Conservation (phyloP, 2,888 invertebrate species). For the Pollenia griseotomentosa region DNA sequence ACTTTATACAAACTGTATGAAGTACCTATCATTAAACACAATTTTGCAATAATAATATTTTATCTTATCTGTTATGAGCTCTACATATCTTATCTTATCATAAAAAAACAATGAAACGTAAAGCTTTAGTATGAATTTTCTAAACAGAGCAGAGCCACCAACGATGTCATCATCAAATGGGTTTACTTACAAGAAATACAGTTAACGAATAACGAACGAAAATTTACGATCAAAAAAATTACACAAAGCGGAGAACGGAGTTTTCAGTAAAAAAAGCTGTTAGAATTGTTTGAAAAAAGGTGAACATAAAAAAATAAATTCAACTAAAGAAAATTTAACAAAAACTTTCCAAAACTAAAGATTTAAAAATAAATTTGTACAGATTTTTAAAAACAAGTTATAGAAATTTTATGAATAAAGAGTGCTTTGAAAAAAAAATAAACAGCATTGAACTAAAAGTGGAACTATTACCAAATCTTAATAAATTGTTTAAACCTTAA, state of each 20-base stretch:
- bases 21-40: background rate
- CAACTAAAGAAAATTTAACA: background rate
- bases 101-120: slow-evolving; percentile 44
- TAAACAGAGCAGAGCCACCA: slow-evolving; percentile 24
- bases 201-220: slow-evolving; percentile 69
- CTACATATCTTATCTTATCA: slow-evolving; percentile 69
- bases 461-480: background rate
- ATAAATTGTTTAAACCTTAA: too few species aligned
- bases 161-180: slow-evolving; percentile 61
- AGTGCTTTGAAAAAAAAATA: background rate
- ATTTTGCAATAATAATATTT: slow-evolving; percentile 54
- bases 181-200: slow-evolving; percentile 49
- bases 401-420: background rate
- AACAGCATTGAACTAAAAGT: background rate
- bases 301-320: slow-evolving; percentile 1
- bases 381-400: background rate
- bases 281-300: slow-evolving; percentile 3
- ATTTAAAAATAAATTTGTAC: background rate
- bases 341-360: background rate
- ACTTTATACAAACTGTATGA: background rate
- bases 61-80: slow-evolving; percentile 60
- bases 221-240: slow-evolving; percentile 35
- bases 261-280: background rate
- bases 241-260: slow-evolving; percentile 1
- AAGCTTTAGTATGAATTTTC: slow-evolving; percentile 64